Percentiles rank a stretch among this genome's conserved stretches.
Conservation (phyloP, 1,140 invertebrate species). For the Drosophila kikkawai region DNA sequence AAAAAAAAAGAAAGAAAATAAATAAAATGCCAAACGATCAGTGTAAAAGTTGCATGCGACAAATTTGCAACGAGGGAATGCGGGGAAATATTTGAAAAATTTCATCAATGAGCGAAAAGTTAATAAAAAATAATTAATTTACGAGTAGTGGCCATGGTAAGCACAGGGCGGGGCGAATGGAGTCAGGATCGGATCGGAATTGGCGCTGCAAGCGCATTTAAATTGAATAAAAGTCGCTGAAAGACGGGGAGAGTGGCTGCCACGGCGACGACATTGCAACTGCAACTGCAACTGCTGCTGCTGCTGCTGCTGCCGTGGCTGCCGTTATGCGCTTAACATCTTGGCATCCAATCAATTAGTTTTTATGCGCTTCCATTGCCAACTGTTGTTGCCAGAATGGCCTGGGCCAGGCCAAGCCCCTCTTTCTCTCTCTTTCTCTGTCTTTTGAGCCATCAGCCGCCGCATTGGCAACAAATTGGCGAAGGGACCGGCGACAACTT, state of each 20-base stretch:
- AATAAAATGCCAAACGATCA: slow-evolving; percentile 40
- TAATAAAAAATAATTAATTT: slow-evolving; percentile 84
- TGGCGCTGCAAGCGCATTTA: slow-evolving; percentile 78
- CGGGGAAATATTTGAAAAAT: slow-evolving; percentile 74
- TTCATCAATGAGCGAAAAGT: slow-evolving; percentile 81
- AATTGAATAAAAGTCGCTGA: slow-evolving; percentile 80
- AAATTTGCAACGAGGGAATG: slow-evolving; percentile 67
- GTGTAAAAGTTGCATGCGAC: slow-evolving; percentile 75
- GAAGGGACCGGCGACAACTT: slow-evolving; percentile 68
- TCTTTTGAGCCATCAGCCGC: slow-evolving; percentile 34
- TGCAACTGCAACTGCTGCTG: slow-evolving; percentile 50
- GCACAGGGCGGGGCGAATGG: slow-evolving; percentile 52
- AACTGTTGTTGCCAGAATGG: slow-evolving; percentile 43
- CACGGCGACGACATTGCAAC: slow-evolving; percentile 43
- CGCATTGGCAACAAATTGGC: slow-evolving; percentile 78
- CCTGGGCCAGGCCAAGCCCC: slow-evolving; percentile 68
- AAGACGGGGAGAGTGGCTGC: slow-evolving; percentile 50
- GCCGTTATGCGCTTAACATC: slow-evolving; percentile 81
- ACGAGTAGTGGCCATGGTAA: slow-evolving; percentile 42
- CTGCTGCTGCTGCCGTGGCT: slow-evolving; percentile 58
- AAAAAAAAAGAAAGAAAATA: slow-evolving; percentile 5
- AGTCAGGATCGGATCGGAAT: slow-evolving; percentile 34
- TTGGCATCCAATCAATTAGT: slow-evolving; percentile 82
- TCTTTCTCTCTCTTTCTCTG: slow-evolving; percentile 53
- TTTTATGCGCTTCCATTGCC: slow-evolving; percentile 79